A percentile compares a stretch with the other conserved stretches of the same genome.
phyloP scores from a whole-genome alignment of 2,888 invertebrate genomes.

The Pinctada fucata region DNA sequence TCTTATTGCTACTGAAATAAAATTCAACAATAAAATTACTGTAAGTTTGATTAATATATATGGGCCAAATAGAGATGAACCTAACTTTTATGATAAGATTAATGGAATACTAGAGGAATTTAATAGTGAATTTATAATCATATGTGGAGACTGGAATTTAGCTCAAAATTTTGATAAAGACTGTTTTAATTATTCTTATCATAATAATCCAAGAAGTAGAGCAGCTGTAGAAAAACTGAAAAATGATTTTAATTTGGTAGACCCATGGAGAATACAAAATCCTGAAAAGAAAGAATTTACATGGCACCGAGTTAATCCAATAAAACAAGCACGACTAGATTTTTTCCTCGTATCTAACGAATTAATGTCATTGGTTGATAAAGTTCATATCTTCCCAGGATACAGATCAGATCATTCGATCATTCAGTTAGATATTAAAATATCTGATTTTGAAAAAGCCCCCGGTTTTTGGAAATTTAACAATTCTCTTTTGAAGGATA shows the following conservation, averaged over 20 bases:
- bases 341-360: conserved; percentile 21
- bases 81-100: no score
- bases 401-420: conserved; percentile 28
- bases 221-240: no score
- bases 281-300: conserved; percentile 13
- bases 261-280: conserved; percentile 25
- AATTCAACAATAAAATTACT: conserved; percentile 9
- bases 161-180: no score
- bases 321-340: conserved; percentile 19
- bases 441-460: no score
- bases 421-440: not conserved
- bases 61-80: no score
- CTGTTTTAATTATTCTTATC: conserved; percentile 1
- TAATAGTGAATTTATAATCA: no score
- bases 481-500: not conserved
- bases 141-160: no score
- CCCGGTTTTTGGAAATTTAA: no score
- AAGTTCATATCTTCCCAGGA: conserved; percentile 9
- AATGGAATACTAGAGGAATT: no score
- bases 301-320: conserved; percentile 8
- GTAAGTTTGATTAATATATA: conserved; percentile 9
- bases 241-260: no score
- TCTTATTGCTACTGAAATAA: conserved; percentile 13
- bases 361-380: not conserved
- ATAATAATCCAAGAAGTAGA: conserved; percentile 18